phyloP scores from a whole-genome alignment of 2,888 invertebrate species.

The Eupithecia subfuscata region DNA sequence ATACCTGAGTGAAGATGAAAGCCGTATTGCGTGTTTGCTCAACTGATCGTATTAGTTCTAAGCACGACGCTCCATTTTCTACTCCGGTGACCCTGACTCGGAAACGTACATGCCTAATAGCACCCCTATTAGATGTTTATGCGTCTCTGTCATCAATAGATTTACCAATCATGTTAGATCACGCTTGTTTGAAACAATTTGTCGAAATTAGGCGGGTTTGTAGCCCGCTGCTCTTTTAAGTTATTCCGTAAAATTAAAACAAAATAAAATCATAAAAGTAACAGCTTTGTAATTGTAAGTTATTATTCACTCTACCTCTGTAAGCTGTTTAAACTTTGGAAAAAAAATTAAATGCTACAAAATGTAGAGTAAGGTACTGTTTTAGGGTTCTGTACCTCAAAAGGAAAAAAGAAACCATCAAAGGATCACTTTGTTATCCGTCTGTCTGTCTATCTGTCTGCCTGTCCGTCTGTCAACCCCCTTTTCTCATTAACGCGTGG shows the following conservation, averaged over 20 bases:
- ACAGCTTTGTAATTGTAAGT: neutral
- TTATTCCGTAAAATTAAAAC: neutral
- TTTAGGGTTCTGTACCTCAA: too few species aligned
- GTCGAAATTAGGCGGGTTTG: neutral
- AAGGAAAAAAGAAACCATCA: too few species aligned
- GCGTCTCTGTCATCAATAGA: constrained; percentile 61
- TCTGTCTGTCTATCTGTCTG: too few species aligned
- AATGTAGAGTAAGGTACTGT: neutral
- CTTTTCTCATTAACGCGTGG: too few species aligned
- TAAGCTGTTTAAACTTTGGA: neutral
- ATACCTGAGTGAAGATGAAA: constrained; percentile 82
- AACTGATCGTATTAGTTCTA: constrained; percentile 81
- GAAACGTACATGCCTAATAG: constrained; percentile 70
- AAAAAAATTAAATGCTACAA: neutral
- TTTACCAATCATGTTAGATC: constrained; percentile 42
- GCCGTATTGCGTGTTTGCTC: constrained; percentile 79
- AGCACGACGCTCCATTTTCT: constrained; percentile 80
- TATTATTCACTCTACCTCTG: neutral
- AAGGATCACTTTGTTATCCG: too few species aligned
- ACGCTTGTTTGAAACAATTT: neutral
- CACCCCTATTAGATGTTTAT: constrained; percentile 71
- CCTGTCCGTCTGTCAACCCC: too few species aligned
- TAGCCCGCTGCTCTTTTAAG: neutral
- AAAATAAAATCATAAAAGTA: neutral
- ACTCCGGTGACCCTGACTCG: constrained; percentile 73